Percentiles rank a stretch among this genome's conserved stretches.
These are phyloP conservation scores for Menidia beryllina DNA, from an alignment of 2,113 vertebrate species.

Conservation along the genomic window DNA sequence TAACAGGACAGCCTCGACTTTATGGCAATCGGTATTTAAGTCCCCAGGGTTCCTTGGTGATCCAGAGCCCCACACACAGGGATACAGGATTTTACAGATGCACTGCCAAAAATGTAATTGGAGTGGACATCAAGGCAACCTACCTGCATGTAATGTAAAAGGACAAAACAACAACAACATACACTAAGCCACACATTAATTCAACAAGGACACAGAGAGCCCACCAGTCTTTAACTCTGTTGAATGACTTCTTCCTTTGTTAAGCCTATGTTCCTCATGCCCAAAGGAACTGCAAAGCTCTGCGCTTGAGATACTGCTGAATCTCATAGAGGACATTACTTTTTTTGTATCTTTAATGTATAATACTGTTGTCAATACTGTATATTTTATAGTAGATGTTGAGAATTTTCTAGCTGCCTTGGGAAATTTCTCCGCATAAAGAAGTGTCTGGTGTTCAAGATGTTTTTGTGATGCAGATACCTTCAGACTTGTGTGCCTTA, in stretches of 20 bases:
- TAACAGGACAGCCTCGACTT: constrained; percentile 83
- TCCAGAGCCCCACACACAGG: constrained; percentile 86
- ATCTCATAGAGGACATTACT: constrained; percentile 44
- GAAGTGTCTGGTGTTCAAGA: background rate
- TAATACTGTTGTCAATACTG: constrained; percentile 20
- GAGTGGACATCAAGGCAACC: constrained; percentile 90
- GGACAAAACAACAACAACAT: constrained; percentile 5
- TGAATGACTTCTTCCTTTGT: constrained; percentile 32
- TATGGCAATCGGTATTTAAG: constrained; percentile 91
- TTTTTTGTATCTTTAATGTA: constrained; percentile 32
- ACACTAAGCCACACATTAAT: constrained; percentile 12
- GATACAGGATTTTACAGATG: constrained; percentile 93
- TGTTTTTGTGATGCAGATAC: constrained; percentile 1
- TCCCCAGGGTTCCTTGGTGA: constrained; percentile 89
- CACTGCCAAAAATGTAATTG: constrained; percentile 90
- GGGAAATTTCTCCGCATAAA: constrained; percentile 8
- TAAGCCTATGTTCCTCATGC: constrained; percentile 45
- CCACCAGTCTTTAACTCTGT: constrained; percentile 10
- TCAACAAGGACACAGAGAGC: constrained; percentile 20
- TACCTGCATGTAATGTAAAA: constrained; percentile 92
- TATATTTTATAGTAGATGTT: constrained; percentile 18
- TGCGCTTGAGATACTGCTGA: constrained; percentile 70
- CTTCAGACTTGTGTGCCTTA: constrained; percentile 7
- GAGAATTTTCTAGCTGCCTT: background rate
- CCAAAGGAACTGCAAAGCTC: constrained; percentile 77